These are phyloP conservation scores for Phaetusa simplex DNA, from an alignment of 2,113 vertebrate species.

Conservation along the genomic window DNA sequence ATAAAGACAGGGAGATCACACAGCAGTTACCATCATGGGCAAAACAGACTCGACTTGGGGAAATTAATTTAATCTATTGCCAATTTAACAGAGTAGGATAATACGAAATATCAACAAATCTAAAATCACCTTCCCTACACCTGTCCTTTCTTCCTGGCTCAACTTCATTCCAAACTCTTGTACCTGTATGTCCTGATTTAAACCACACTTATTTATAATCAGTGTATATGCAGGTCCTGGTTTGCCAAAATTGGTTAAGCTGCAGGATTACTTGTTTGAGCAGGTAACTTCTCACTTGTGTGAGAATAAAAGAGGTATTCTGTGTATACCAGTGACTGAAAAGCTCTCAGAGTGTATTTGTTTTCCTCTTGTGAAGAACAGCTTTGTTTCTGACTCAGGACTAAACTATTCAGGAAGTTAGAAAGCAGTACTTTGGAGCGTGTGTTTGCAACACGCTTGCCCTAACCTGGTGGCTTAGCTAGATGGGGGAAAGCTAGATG, in stretches of 20 bases:
- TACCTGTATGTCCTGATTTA: background rate
- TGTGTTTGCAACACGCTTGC: background rate
- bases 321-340: background rate
- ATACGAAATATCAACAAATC: background rate
- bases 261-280: background rate
- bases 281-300: background rate
- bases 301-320: background rate
- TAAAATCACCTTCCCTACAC: background rate
- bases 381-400: background rate
- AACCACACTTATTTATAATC: background rate
- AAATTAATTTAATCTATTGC: background rate
- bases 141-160: background rate
- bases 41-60: background rate
- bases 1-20: background rate
- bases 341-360: background rate
- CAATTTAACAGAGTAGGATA: background rate
- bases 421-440: background rate
- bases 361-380: background rate
- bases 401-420: background rate
- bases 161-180: background rate
- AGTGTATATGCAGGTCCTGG: background rate
- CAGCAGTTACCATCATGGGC: background rate
- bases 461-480: background rate
- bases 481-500: background rate
- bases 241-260: background rate